phyloP scores from a whole-genome alignment of 1,140 invertebrate genomes.

The Acromyrmex heyeri region DNA sequence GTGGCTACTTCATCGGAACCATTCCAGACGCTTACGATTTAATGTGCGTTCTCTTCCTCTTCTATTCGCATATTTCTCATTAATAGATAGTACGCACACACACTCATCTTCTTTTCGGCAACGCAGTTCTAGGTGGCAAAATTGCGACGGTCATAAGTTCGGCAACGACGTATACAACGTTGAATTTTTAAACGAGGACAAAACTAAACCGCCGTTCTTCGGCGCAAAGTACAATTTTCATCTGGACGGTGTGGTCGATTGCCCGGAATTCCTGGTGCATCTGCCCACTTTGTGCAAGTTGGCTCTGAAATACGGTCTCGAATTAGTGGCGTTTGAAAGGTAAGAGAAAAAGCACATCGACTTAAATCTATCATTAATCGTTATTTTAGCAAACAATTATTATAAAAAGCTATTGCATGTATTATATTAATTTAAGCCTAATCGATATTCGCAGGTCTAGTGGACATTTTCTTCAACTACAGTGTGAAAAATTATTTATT shows the following conservation, averaged over 20 bases:
- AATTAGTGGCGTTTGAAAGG: slow-evolving; percentile 86
- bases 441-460: no score
- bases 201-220: slow-evolving; percentile 94
- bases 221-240: slow-evolving; percentile 99
- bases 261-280: slow-evolving; percentile 99
- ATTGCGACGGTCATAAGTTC: slow-evolving; percentile 89
- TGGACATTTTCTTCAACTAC: no score
- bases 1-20: slow-evolving; percentile 98
- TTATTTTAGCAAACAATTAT: not conserved
- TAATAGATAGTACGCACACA: not conserved
- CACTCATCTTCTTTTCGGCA: slow-evolving; percentile 33
- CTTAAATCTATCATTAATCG: slow-evolving; percentile 78
- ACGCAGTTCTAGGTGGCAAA: slow-evolving; percentile 88
- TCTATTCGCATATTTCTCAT: not conserved
- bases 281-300: slow-evolving; percentile 95
- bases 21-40: slow-evolving; percentile 97
- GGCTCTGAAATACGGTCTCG: slow-evolving; percentile 93
- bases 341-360: slow-evolving; percentile 56
- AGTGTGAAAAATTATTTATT: no score
- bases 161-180: slow-evolving; percentile 96
- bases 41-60: slow-evolving; percentile 88
- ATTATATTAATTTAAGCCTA: no score
- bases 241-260: slow-evolving; percentile 98
- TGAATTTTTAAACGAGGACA: slow-evolving; percentile 91
- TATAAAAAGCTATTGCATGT: not conserved